Evolutionary conservation across 1,140 invertebrate genomes (phyloP), one percentile per base, ranked within the genome.

Genomic region (Hylyphantes graminicola): DNA sequence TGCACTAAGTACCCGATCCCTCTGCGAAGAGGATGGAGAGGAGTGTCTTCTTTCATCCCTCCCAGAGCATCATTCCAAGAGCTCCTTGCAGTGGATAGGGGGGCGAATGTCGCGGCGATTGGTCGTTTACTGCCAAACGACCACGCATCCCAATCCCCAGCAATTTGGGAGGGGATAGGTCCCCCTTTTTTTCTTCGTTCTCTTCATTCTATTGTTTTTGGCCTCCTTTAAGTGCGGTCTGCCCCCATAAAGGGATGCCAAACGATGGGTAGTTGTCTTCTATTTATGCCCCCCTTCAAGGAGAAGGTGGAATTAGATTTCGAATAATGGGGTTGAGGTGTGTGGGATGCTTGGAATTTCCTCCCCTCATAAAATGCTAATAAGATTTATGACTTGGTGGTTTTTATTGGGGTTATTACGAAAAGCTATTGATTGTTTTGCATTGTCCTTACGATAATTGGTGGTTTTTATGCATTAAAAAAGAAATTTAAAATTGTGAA

Each of bases 81-180:
- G 61, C 50, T 76, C 51, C 54, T 70, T 51, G 17, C n/a, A 73
- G 79, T 61, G 79, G 79, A 73, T 73, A 73, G 79, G 79, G 79
- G 68, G 79, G 55, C 79, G 79, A 81, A 81, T 81, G 79, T 81
- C 79, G 79, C 79, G 79, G 79, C 65, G 79, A 81, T 81, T 81
- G 79, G 79, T 80, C 77, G 77, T 80, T 80, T 80, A 80, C 65
- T 55, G 65, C 79, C 79, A 81, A 81, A 81, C 79, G 79, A 81
- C 79, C 55, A 73, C 10, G 48, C 17, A 19, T 51, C 53, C 50
- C 59, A 50, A 63, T 50, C 61, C 63, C 67, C 76, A 67, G 55
- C 48, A 48, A 48, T 50, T 55, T 11, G 3, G 59, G 15, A n/a
- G 17, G 59, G 59, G 59, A 51, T n/a, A n/a, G 48, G 68, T n/a